Base-by-base conservation (phyloP, 2,888 invertebrate species). In the Drosophila multiciliata region DNA sequence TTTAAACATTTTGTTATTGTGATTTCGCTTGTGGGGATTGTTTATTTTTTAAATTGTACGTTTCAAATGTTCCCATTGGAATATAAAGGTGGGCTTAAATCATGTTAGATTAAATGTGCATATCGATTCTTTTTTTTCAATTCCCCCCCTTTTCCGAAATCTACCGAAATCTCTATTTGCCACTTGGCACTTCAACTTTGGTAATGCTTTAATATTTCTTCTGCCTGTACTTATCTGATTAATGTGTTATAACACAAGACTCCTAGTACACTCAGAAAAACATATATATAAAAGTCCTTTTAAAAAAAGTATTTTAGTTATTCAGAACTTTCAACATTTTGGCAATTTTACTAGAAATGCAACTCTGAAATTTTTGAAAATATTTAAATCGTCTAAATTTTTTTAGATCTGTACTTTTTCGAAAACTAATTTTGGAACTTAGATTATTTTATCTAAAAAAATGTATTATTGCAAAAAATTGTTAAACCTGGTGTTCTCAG, bases 21-120 rank as follows among this genome's bases (percentile, higher is more conserved):
- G 23, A 29, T 20, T 35, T 33, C 33, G 38, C 54, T 45, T 49
- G 20, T 42, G 38, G 66, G 58, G 61, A 76, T 54, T 58, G 62
- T 81, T 86, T 20, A 73, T 61, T 29, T 29, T 29, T 61, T 71
- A 63, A 82, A 52, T 82, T 76, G 85, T 89, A 87, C 73, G 54
- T 62, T 72, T 42, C 23, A 74, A 81, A 75, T 85, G 84, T 75
- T 84, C 88, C 89, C 84, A 66, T 82, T 72, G 73, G 74, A 80
- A 79, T 66, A 62, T 69, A 83, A 70, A 88, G 85, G 85, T 85
- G 85, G 85, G 85, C 67, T 87, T 53, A 72, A 85, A 78, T 78
- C 73, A 73, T 78, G 45, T 55, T 23, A 55, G 66, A 66, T 60
- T 65, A 26, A 29, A 8, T 49, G 42, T 33, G 53, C 38, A 32